Evolutionary conservation across 2,113 vertebrate species (phyloP).

Genomic region (Indicator maculatus): DNA sequence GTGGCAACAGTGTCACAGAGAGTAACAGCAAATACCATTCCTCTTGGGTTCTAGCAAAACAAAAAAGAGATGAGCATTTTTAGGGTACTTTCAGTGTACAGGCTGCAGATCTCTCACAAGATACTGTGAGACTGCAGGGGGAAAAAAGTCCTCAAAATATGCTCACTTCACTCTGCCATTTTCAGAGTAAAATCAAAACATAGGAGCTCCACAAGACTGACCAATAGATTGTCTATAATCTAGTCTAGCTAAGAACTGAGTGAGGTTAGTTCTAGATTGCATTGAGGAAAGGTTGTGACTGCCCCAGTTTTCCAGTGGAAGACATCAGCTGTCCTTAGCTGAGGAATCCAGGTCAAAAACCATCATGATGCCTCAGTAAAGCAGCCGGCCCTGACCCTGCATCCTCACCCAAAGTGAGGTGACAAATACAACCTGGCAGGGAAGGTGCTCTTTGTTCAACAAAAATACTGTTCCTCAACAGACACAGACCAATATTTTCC

Average conservation of each 20-base stretch:
- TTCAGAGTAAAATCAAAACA: background rate
- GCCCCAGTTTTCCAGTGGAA: background rate
- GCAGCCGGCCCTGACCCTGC: background rate
- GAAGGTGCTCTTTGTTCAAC: background rate
- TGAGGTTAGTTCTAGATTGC: background rate
- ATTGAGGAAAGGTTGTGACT: background rate
- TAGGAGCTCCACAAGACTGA: background rate
- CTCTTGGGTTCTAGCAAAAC: background rate
- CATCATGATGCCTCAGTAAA: rapidly evolving
- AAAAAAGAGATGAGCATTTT: background rate
- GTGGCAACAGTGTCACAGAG: background rate
- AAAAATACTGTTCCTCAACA: background rate
- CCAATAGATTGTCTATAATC: background rate
- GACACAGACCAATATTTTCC: background rate
- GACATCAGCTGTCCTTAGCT: background rate
- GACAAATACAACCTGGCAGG: background rate
- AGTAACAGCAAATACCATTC: background rate
- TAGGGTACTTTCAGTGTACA: background rate
- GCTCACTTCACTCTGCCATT: background rate
- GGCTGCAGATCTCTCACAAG: background rate
- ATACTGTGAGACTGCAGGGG: background rate
- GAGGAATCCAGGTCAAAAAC: background rate
- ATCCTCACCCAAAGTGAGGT: background rate
- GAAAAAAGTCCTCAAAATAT: background rate
- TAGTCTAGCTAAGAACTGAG: background rate